These are phyloP conservation scores for Anagyrus pseudococci DNA, from an alignment of 2,888 invertebrate genomes.

Conservation along the genomic window DNA sequence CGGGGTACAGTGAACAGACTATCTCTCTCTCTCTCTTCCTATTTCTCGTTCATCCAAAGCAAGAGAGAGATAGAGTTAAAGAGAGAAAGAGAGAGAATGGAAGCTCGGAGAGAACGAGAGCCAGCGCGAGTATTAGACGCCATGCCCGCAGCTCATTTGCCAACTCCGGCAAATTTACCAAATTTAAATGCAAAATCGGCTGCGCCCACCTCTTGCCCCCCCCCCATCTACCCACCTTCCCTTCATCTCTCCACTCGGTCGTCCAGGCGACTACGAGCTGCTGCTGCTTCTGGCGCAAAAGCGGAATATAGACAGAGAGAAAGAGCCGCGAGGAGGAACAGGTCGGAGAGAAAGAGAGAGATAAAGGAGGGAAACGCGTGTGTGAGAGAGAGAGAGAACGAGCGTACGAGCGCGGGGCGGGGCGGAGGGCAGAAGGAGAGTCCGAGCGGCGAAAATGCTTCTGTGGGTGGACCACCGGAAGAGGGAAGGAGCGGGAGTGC, in stretches of 20 bases:
- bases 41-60: no score
- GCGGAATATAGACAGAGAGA: slow-evolving; percentile 27
- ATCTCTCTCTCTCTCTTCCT: no score
- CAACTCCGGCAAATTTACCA: slow-evolving; percentile 60
- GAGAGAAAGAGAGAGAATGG: no score
- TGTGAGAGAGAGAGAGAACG: slow-evolving; percentile 34
- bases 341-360: slow-evolving; percentile 25
- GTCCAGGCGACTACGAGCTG: slow-evolving; percentile 39
- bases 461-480: slow-evolving; percentile 34
- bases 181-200: slow-evolving; percentile 61
- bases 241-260: slow-evolving; percentile 40
- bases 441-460: slow-evolving; percentile 40
- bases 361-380: slow-evolving; percentile 24
- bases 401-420: slow-evolving; percentile 21
- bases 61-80: no score
- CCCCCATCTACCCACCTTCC: no score
- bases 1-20: no score
- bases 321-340: no score
- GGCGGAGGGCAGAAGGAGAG: slow-evolving; percentile 31
- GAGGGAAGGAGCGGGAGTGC: slow-evolving; percentile 13
- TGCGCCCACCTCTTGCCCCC: slow-evolving; percentile 36
- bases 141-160: slow-evolving; percentile 59
- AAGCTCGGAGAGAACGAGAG: no score
- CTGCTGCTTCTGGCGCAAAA: slow-evolving; percentile 33
- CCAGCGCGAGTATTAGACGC: slow-evolving; percentile 54